A percentile compares a stretch with the other conserved stretches of the same genome.
phyloP scores from a whole-genome alignment of 1,140 invertebrate species.

The Panagrolaimus sp. region DNA sequence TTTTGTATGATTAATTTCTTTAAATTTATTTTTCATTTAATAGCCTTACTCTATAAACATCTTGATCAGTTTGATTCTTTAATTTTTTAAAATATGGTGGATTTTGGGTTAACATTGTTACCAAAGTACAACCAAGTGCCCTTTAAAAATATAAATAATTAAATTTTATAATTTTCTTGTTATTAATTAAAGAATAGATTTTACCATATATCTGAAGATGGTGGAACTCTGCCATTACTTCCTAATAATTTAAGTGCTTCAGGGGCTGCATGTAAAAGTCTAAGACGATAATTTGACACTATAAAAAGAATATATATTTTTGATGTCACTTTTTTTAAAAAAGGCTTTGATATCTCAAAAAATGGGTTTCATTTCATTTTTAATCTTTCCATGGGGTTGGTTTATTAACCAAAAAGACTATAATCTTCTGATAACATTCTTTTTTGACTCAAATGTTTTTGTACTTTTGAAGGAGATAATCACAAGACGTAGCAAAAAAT shows the following conservation, averaged over 20 bases:
- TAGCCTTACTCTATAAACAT: conserved; percentile 25
- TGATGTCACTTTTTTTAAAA: no score
- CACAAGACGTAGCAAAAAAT: no score
- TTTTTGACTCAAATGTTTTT: no score
- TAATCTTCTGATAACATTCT: no score
- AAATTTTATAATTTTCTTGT: conserved; percentile 1
- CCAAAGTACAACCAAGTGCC: conserved; percentile 31
- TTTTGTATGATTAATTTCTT: no score
- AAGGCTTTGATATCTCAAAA: no score
- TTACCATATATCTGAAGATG: conserved; percentile 30
- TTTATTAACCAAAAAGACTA: no score
- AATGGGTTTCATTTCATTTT: no score
- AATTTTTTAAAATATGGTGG: conserved; percentile 31
- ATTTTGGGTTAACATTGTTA: conserved; percentile 33
- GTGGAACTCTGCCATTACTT: conserved; percentile 11
- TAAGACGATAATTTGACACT: conserved; percentile 22
- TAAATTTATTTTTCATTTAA: no score
- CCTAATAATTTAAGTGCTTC: conserved; percentile 15
- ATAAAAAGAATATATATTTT: neutral
- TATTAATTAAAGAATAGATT: no score
- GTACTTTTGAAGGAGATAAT: no score
- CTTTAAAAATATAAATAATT: conserved; percentile 13
- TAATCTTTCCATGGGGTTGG: no score
- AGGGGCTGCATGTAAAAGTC: conserved; percentile 22
- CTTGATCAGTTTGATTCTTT: conserved; percentile 17